Base-by-base conservation (phyloP, 2,888 invertebrate genomes). In the Cataglyphis cursor region DNA sequence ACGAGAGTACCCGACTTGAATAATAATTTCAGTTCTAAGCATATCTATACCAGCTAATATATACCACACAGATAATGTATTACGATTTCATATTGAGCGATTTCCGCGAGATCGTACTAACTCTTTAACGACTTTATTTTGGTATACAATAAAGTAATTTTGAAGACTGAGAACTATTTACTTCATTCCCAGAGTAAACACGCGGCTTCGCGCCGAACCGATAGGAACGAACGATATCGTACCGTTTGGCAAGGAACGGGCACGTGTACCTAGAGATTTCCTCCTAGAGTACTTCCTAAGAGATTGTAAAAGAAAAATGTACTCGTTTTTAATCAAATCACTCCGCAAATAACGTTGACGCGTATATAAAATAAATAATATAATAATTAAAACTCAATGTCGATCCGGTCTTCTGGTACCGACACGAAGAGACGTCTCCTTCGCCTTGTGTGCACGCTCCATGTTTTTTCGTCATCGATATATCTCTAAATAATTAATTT, bases 81-180 rank as follows among this genome's bases (percentile, higher is more conserved):
- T 81, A 72, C 75, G 81, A 86, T 86, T 84, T 86, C 82, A 64
- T 74, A 86, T 88, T 83, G 88, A 88, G 84, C 89, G 89, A 87
- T 88, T 88, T 82, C 89, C 85, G 89, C 87, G 85, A 87, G 64
- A 78, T 82, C 82, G 75, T 87, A 85, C 80, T 87, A 85, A 83
- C 84, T 82, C 78, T 85, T 86, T 81, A 85, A 87, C 82, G 82
- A 85, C 86, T 87, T 89, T 89, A 88, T 90, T 90, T 89, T 89
- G 85, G 82, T 90, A 51, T 51, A 89, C 84, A 78, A 84, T 81
- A 86, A 89, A 85, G 88, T 85, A 82, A 89, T 81, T 88, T 88
- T 85, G 83, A 89, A 89, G 89, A 88, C 89, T 89, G 89, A 89
- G 83, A 88, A 85, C 82, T 74, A 85, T 51, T 74, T 57, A 83